Conservation (phyloP, 2,113 vertebrate genomes). For the Myrmophylax atrothorax region DNA sequence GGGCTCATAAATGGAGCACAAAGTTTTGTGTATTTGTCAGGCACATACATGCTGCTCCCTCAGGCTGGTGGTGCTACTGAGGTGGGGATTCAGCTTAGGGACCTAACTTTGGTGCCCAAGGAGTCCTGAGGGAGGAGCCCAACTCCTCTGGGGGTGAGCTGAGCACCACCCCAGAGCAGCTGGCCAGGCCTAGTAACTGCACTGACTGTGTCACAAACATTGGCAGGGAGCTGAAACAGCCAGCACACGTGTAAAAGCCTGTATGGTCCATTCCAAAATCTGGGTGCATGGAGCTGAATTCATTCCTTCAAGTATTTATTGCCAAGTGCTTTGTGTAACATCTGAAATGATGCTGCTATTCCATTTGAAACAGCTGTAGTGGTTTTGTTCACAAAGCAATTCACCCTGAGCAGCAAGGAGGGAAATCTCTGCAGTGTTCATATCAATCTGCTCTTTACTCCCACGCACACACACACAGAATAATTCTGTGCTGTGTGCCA, state of each 20-base stretch:
- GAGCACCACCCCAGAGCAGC: background rate
- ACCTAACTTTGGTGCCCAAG: background rate
- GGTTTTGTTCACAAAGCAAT: background rate
- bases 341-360: background rate
- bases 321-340: background rate
- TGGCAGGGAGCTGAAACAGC: background rate
- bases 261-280: background rate
- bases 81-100: background rate
- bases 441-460: background rate
- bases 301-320: background rate
- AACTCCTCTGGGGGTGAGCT: background rate
- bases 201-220: background rate
- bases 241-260: background rate
- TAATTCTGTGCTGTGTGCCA: background rate
- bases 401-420: background rate
- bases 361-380: background rate
- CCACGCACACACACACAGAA: rapidly evolving
- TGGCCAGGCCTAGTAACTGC: background rate
- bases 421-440: background rate
- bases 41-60: background rate
- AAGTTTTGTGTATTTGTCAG: background rate
- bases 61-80: background rate
- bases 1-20: background rate
- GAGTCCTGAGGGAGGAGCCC: background rate
- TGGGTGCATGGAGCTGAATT: background rate